Conservation (phyloP, 2,797 vertebrate species). For the Eurystomus glaucurus region DNA sequence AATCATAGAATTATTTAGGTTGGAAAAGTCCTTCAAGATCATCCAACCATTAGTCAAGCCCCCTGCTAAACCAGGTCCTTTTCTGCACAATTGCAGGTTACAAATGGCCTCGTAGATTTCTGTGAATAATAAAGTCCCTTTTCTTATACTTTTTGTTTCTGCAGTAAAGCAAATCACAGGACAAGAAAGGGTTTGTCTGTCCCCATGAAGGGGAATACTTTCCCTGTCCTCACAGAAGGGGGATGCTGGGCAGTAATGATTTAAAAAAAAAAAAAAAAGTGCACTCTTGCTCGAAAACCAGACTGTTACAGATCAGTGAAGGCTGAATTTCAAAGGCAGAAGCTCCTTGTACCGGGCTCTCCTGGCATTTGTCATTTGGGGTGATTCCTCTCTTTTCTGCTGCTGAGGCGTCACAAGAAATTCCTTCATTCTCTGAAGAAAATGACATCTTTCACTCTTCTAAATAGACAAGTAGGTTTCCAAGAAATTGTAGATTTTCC, state of each 20-base stretch:
- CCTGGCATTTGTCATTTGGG: background rate
- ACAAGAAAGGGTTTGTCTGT: background rate
- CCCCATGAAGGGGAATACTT: fast-evolving
- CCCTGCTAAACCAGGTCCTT: too few species aligned
- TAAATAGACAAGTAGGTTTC: background rate
- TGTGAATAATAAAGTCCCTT: background rate
- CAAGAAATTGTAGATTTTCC: background rate
- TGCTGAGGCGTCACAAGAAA: background rate
- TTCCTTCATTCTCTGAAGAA: background rate
- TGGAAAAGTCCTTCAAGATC: too few species aligned
- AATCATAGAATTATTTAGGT: too few species aligned
- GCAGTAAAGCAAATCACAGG: background rate
- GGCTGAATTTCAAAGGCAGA: background rate
- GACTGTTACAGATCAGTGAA: background rate
- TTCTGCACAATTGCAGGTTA: background rate
- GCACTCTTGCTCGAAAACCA: background rate
- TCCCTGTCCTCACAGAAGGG: background rate
- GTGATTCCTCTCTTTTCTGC: background rate
- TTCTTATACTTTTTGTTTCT: background rate
- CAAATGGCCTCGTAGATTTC: background rate
- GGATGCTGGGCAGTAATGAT: background rate
- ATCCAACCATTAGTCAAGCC: too few species aligned
- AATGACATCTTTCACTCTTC: background rate
- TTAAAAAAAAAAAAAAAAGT: too few species aligned
- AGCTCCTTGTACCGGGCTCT: background rate